These are phyloP conservation scores for Halcyon chelicuti DNA, from an alignment of 2,797 vertebrate species.

Conservation along the genomic window DNA sequence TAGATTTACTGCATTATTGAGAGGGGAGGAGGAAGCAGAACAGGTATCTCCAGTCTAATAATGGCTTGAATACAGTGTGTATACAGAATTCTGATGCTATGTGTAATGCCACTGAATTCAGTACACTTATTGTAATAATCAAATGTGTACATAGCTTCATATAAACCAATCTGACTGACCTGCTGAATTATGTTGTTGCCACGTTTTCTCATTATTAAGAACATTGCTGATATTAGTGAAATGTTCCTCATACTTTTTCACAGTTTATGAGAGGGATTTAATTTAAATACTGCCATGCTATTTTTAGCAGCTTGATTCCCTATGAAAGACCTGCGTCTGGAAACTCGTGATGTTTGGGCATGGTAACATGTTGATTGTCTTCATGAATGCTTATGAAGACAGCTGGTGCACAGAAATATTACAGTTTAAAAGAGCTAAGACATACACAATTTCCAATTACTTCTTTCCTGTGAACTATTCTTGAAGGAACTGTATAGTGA, in stretches of 20 bases:
- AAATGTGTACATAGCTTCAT: background rate
- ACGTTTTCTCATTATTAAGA: rapidly evolving
- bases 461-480: background rate
- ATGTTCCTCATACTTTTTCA: background rate
- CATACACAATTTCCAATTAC: background rate
- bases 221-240: background rate
- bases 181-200: background rate
- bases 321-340: background rate
- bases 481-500: background rate
- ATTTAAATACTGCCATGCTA: background rate
- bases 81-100: background rate
- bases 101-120: background rate
- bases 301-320: background rate
- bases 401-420: background rate
- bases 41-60: background rate
- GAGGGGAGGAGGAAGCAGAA: background rate
- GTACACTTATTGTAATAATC: background rate
- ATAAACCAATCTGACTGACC: background rate
- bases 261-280: rapidly evolving
- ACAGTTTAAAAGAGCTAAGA: background rate
- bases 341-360: rapidly evolving
- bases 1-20: background rate
- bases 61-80: background rate
- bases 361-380: background rate
- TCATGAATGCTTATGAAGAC: background rate